Base-by-base conservation (phyloP, 2,797 vertebrate species). In the Capromys pilorides region DNA sequence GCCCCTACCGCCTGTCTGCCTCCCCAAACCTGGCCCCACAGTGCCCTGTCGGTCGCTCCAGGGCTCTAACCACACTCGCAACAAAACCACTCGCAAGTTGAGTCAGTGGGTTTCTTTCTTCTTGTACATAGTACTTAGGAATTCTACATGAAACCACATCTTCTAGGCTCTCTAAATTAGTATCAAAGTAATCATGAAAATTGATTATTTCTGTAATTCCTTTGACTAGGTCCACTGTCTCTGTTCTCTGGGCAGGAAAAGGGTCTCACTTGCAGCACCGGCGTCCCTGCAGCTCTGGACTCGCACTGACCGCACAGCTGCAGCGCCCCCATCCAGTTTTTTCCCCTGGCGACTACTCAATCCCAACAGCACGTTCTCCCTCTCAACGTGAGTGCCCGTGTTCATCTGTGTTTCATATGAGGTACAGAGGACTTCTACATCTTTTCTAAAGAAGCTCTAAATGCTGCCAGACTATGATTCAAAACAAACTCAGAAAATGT, bases 81-180 rank as follows among this genome's bases (percentile, higher is more conserved):
- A 61, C 3, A 75, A 22, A 86, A 49, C 45, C 11, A 19, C 57
- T 19, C 45, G 71, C 14, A 85, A 26, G 66, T 8, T 81, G 77
- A 96, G 69, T 41, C 41, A 31, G 6, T 57, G 14, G 51, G 14
- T 81, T 82, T 90, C 39, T 75, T 86, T 28, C 49, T 6, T 31
- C 45, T 24, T 79, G 77, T 71, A 94, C 81, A 62, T 31, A 86
- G 28, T 54, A 21, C 14, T 64, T 36, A 36, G n/a, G 61, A 57
- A 71, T 71, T 71, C 73, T 51, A 89, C 88, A 64, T 57, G 71
- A 91, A 89, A 61, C 21, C 24, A 66, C 33, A 82, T 86, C 51
- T 82, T 88, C 88, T 91, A 26, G 61, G 45, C 66, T 61, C 90
- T 85, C 39, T 64, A 3, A 94, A 73, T 67, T 24, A 78, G 78